A percentile compares a stretch with the other conserved stretches of the same genome.
Evolutionary conservation across 2,113 vertebrate species (phyloP).

Genomic region (Planiliza haematocheilus): DNA sequence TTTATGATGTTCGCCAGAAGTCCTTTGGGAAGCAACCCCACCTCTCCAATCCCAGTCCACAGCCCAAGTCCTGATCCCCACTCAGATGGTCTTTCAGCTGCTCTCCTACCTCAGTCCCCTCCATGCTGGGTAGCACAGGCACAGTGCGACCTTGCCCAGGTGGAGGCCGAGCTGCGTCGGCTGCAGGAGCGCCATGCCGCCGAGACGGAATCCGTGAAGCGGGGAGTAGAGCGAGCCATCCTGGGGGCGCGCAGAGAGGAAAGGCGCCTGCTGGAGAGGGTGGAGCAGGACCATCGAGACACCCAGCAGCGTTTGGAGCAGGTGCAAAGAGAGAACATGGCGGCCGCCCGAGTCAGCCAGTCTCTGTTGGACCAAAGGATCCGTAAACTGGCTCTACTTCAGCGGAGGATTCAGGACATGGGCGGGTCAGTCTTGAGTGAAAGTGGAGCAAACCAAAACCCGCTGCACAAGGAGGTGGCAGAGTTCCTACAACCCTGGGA

Average conservation of each 20-base stretch:
- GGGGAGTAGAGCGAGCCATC: conserved; percentile 78
- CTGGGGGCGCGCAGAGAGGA: conserved; percentile 80
- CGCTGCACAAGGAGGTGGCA: conserved; percentile 70
- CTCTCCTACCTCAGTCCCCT: conserved; percentile 31
- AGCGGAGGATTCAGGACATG: conserved; percentile 60
- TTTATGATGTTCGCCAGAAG: conserved; percentile 60
- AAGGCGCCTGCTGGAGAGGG: conserved; percentile 78
- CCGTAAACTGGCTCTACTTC: conserved; percentile 68
- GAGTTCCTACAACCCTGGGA: conserved; percentile 81
- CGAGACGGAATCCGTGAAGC: conserved; percentile 68
- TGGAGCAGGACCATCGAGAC: conserved; percentile 83
- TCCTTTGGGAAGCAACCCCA: conserved; percentile 48
- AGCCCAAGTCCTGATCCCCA: conserved; percentile 43
- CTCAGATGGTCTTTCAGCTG: conserved; percentile 23
- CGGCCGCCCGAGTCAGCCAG: conserved; percentile 73
- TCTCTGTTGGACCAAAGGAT: conserved; percentile 76
- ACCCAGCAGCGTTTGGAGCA: conserved; percentile 78
- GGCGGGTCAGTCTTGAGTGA: conserved; percentile 40
- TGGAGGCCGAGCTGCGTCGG: conserved; percentile 69
- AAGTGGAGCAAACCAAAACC: conserved; percentile 44
- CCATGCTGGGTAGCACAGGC: conserved; percentile 77
- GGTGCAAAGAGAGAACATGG: conserved; percentile 77
- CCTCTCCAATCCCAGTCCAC: conserved; percentile 43
- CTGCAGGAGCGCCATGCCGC: conserved; percentile 66
- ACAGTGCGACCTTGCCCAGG: conserved; percentile 70